These are phyloP conservation scores for Decapterus maruadsi DNA, from an alignment of 2,797 vertebrate genomes.

Conservation along the genomic window DNA sequence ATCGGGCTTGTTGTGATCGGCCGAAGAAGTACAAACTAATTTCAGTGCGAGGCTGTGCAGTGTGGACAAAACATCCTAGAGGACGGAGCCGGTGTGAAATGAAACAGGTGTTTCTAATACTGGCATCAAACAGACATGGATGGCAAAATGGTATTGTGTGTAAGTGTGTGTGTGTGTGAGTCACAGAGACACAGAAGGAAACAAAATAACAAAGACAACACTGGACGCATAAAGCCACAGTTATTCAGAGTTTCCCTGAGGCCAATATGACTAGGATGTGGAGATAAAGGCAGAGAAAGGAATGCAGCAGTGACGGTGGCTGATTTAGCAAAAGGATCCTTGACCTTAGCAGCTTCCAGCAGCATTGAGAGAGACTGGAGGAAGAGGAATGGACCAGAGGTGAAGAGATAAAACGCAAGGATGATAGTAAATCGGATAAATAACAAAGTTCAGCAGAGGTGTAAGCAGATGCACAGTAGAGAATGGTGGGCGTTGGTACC, in stretches of 20 bases:
- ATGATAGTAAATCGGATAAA: constrained; percentile 58
- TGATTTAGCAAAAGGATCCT: constrained; percentile 31
- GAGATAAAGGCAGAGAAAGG: constrained; percentile 15
- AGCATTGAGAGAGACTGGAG: constrained; percentile 13
- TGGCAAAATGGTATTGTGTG: background rate
- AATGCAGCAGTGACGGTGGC: background rate
- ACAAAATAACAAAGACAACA: constrained; percentile 7
- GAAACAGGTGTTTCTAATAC: constrained; percentile 31
- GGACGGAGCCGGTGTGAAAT: constrained; percentile 3
- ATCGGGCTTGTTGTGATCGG: constrained; percentile 25
- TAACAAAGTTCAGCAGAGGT: constrained; percentile 66
- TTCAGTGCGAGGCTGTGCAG: constrained; percentile 42
- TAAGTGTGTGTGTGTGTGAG: constrained; percentile 1
- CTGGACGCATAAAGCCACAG: constrained; percentile 26
- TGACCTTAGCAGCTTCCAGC: constrained; percentile 47
- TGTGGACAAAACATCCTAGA: background rate
- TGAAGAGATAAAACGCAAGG: constrained; percentile 34
- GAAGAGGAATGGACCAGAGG: constrained; percentile 24
- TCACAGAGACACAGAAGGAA: background rate
- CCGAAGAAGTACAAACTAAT: constrained; percentile 27
- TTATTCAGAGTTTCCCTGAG: constrained; percentile 37
- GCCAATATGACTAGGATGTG: constrained; percentile 21
- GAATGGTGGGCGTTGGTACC: constrained; percentile 69
- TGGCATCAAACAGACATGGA: constrained; percentile 11
- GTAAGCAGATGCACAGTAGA: constrained; percentile 63